phyloP scores from a whole-genome alignment of 2,888 invertebrate genomes.

The Cremastinae sp. region DNA sequence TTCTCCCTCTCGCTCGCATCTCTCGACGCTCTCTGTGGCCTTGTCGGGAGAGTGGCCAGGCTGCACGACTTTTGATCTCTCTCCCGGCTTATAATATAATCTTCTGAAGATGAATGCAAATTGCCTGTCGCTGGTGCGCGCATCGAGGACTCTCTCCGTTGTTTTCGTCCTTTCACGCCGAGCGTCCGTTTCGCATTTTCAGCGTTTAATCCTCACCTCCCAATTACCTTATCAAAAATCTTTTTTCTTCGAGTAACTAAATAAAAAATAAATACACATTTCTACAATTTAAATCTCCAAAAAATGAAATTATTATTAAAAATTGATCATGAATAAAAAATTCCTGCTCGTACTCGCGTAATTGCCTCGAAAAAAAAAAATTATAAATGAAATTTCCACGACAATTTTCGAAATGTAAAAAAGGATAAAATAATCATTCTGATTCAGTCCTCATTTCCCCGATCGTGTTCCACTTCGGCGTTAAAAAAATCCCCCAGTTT shows the following conservation, averaged over 20 bases:
- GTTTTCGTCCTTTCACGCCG: constrained; percentile 25
- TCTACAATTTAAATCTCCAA: too few relatives aligned
- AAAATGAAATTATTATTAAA: too few relatives aligned
- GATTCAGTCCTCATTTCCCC: neutral
- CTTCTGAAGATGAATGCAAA: constrained; percentile 53
- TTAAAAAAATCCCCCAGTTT: neutral
- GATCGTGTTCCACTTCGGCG: neutral
- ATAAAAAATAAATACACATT: neutral
- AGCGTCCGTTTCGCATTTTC: constrained; percentile 1
- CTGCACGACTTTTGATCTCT: constrained; percentile 51
- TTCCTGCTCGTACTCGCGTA: too few relatives aligned
- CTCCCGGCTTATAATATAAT: constrained; percentile 33
- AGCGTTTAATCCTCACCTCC: constrained; percentile 17
- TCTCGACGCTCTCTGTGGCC: constrained; percentile 56
- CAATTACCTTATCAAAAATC: constrained; percentile 38
- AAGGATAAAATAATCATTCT: too few relatives aligned
- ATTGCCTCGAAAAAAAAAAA: too few relatives aligned
- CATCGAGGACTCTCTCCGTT: constrained; percentile 24
- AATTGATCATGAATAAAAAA: too few relatives aligned
- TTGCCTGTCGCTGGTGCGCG: constrained; percentile 48
- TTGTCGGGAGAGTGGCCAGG: constrained; percentile 40
- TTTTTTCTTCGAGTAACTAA: neutral
- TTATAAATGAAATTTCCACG: too few relatives aligned
- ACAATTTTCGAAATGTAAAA: too few relatives aligned
- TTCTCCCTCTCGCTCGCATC: constrained; percentile 39